phyloP scores from a whole-genome alignment of 37 sponge, comb jelly and placozoan genomes.

The Bolinopsis microptera region DNA sequence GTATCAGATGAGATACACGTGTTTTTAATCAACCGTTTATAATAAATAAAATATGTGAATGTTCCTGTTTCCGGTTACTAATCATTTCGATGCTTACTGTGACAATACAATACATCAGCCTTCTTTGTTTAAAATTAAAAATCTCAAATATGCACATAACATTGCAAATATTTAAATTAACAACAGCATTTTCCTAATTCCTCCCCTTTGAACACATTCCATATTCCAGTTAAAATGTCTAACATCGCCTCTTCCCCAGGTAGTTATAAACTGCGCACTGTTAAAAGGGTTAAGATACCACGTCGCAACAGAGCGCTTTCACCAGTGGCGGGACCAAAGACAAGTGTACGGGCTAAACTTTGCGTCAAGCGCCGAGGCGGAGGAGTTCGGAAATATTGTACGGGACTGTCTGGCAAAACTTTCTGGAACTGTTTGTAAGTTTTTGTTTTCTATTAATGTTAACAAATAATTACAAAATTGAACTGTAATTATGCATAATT shows the following conservation, averaged over 20 bases:
- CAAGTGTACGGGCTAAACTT: constrained; percentile 76
- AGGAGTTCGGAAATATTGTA: constrained; percentile 67
- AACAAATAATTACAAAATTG: background rate
- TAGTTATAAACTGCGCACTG: constrained; percentile 72
- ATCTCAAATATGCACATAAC: no score
- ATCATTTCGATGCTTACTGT: no score
- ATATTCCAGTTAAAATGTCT: background rate
- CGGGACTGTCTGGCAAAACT: constrained; percentile 68
- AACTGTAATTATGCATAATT: background rate
- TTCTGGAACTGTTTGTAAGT: constrained; percentile 1
- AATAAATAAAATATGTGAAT: no score
- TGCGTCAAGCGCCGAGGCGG: constrained; percentile 68
- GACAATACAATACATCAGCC: no score
- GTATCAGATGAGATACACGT: no score
- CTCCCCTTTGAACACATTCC: no score
- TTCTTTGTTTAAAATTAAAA: no score
- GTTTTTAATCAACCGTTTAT: no score
- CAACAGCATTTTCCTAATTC: no score
- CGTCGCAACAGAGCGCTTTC: constrained; percentile 71
- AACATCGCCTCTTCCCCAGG: constrained; percentile 64
- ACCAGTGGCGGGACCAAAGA: constrained; percentile 74
- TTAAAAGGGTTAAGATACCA: constrained; percentile 72
- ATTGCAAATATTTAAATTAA: no score
- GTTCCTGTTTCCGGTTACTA: no score
- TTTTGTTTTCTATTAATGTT: background rate